Percentiles rank a stretch among this genome's conserved stretches.
Evolutionary conservation across 2,888 invertebrate species (phyloP).

Genomic region (Philaethria dido): DNA sequence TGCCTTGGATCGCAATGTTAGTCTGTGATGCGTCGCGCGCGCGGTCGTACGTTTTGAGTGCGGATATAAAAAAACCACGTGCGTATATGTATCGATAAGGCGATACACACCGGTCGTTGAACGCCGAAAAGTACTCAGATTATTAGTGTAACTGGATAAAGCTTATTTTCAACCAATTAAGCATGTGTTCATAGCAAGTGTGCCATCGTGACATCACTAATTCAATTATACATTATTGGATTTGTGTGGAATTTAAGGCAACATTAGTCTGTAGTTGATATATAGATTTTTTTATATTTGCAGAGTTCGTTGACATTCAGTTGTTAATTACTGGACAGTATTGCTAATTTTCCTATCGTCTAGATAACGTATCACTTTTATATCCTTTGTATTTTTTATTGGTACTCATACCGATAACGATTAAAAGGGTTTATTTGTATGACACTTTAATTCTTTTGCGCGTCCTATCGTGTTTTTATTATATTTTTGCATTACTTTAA

Average conservation of each 20-base stretch:
- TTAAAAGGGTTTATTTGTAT: background rate
- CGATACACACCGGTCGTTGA: slow-evolving; percentile 50
- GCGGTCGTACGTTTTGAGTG: slow-evolving; percentile 66
- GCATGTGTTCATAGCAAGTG: slow-evolving; percentile 26
- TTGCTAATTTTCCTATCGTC: slow-evolving; percentile 15
- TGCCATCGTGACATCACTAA: slow-evolving; percentile 38
- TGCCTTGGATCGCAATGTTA: slow-evolving; percentile 50
- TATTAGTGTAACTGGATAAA: slow-evolving; percentile 41
- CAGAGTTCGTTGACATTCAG: slow-evolving; percentile 32
- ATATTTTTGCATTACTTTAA: background rate
- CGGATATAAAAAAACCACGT: slow-evolving; percentile 35
- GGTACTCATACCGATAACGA: slow-evolving; percentile 10
- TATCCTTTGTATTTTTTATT: slow-evolving; percentile 20
- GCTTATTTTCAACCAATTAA: slow-evolving; percentile 18
- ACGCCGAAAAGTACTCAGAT: slow-evolving; percentile 43
- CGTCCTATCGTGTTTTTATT: background rate
- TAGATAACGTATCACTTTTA: slow-evolving; percentile 35
- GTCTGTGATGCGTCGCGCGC: slow-evolving; percentile 72
- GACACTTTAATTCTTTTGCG: background rate
- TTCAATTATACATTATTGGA: slow-evolving; percentile 40
- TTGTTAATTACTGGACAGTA: slow-evolving; percentile 4
- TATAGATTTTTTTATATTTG: background rate
- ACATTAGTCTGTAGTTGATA: background rate
- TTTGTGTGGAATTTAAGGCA: slow-evolving; percentile 24
- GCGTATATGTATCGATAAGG: slow-evolving; percentile 27